Evolutionary conservation across 1,140 invertebrate genomes (phyloP), one percentile per base, ranked within the genome.

Genomic region (Drosophila tristis): DNA sequence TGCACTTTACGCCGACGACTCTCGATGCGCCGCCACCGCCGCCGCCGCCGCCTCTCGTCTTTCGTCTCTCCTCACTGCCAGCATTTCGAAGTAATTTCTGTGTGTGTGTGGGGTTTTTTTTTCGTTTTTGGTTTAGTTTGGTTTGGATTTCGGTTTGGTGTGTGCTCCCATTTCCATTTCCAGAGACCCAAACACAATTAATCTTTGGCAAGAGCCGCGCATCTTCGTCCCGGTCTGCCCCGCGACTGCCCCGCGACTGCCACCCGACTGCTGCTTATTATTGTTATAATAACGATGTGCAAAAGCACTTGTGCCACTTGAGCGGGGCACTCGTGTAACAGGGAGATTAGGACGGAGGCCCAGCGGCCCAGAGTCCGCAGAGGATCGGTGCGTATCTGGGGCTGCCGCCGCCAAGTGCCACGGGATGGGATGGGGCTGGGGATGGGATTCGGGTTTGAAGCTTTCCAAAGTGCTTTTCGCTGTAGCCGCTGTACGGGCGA

Each of bases 271-370:
- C 35, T 39, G 87, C 87, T 90, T 90, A 87, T 87, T 87, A 90
- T 90, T 90, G 87, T 90, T 90, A 81, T 91, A 91, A 91, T 91
- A 91, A 91, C 80, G 89, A 91, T 91, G 89, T 91, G 89, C 89
- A 91, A 91, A 91, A 91, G 89, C 89, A 91, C 89, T 91, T 91
- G 89, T 89, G 86, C 67, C 80, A 90, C 80, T 90, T 78, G 86
- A 86, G 66, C 56, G 56, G 74, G 58, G 65, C 77, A 76, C 80
- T 75, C 65, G 75, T 64, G 74, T 68, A 56, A 59, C 49, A 65
- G 44, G 54, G 48, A 61, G 54, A 67, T 68, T 62, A 60, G 64
- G 47, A 64, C 47, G 31, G 39, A 35, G 16, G 35, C 35, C 31
- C 31, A 11, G 9, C 3, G 2, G 1, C 31, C 9, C 9, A 11